phyloP scores from a whole-genome alignment of 1,140 invertebrate genomes.

The Pomacea maculata region DNA sequence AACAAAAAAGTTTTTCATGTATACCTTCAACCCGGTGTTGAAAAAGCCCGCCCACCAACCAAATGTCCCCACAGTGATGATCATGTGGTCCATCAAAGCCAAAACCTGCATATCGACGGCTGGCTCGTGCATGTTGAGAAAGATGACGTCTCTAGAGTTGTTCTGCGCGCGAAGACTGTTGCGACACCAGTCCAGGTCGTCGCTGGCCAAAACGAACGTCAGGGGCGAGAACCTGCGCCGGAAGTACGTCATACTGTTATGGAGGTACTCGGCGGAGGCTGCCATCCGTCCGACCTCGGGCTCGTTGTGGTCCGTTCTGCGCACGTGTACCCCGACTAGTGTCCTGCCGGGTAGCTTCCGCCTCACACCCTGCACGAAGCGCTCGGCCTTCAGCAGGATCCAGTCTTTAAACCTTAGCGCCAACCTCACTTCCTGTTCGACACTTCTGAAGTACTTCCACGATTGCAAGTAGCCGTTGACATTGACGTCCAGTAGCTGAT shows the following conservation, averaged over 20 bases:
- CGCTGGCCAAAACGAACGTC: slow-evolving; percentile 3
- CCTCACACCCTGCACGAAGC: slow-evolving; percentile 12
- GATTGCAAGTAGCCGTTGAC: slow-evolving; percentile 41
- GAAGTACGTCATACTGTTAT: slow-evolving; percentile 18
- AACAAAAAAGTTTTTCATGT: neutral
- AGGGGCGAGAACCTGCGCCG: neutral
- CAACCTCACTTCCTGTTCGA: slow-evolving; percentile 24
- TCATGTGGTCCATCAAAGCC: slow-evolving; percentile 43
- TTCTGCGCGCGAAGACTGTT: neutral
- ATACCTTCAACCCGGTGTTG: slow-evolving; percentile 39
- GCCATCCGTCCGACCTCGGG: too few species aligned
- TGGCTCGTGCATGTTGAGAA: neutral
- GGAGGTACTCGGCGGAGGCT: slow-evolving; percentile 2
- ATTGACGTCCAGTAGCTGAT: neutral
- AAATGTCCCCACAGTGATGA: slow-evolving; percentile 46
- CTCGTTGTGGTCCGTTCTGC: slow-evolving; percentile 36
- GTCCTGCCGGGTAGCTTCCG: slow-evolving; percentile 8
- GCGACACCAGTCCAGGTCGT: slow-evolving; percentile 2
- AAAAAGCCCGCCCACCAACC: slow-evolving; percentile 52
- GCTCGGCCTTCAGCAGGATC: slow-evolving; percentile 24
- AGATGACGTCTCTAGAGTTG: slow-evolving; percentile 6
- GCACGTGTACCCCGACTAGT: slow-evolving; percentile 46
- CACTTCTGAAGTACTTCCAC: slow-evolving; percentile 49
- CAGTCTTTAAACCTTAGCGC: slow-evolving; percentile 37
- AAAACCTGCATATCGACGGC: slow-evolving; percentile 48